Percentiles rank a stretch among this genome's conserved stretches.
Conservation (phyloP, 2,797 vertebrate genomes). For the Hylomyscus alleni region DNA sequence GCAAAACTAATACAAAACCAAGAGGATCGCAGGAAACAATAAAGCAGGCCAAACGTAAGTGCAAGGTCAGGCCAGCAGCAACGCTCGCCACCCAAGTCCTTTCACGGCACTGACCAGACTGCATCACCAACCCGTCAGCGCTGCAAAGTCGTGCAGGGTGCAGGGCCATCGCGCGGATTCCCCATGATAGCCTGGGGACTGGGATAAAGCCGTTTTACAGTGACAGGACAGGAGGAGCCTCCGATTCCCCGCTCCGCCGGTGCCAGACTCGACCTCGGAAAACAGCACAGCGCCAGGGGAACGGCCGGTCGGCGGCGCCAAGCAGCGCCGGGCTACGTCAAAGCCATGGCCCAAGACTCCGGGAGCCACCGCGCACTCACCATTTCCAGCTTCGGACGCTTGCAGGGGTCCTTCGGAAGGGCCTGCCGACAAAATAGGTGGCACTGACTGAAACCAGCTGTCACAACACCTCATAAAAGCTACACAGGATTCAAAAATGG, state of each 20-base stretch:
- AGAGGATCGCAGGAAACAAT: background rate
- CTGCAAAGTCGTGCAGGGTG: background rate
- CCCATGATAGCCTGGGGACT: too few species aligned
- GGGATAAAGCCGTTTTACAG: background rate
- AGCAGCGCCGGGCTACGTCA: background rate
- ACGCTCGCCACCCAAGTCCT: background rate
- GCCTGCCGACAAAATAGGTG: background rate
- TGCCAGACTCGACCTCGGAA: background rate
- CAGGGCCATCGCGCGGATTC: too few species aligned
- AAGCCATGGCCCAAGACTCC: background rate
- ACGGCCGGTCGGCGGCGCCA: background rate
- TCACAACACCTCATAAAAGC: slow-evolving; percentile 5
- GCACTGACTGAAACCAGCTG: background rate
- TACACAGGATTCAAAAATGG: slow-evolving; percentile 17
- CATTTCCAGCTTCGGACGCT: background rate
- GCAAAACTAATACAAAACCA: background rate
- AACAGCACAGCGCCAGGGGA: background rate
- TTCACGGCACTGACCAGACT: background rate
- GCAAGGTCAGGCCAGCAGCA: background rate
- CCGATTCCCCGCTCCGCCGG: background rate
- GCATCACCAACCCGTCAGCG: background rate
- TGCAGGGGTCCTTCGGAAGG: background rate
- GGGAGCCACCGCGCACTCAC: background rate
- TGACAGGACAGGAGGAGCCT: background rate
- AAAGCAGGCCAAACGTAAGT: background rate